Evolutionary conservation across 2,797 vertebrate species (phyloP), one percentile per base, ranked within the genome.

Genomic region (Rousettus madagascariensis): DNA sequence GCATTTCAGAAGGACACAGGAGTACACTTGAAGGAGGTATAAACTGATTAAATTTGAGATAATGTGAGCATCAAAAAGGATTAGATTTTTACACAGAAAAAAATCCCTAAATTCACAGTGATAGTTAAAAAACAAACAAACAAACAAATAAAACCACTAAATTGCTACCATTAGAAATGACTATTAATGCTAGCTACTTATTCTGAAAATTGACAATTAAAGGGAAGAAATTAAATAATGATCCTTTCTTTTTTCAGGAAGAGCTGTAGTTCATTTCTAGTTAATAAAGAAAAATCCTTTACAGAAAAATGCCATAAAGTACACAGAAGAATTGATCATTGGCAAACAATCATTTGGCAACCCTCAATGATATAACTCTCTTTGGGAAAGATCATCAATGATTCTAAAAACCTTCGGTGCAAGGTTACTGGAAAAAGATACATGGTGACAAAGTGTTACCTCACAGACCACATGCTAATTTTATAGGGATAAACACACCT

Each of bases 201-300:
- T 46, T 90, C 72, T 88, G 66, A 93, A 91, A 91, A 80, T 26
- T 61, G 22, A 26, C 53, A 80, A 78, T 53, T 68, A 83, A 80
- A 69, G 16, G 36, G 59, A 71, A 78, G 24, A 92, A 87, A 80
- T 51, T 72, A 87, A 90, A 89, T n/a, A 65, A 8, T 33, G 51
- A 17, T 4, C 8, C 20, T 88, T 15, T 86, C 33, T 66, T 43
- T 53, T 86, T 38, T 71, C 15, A 86, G 55, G 24, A 79, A 80
- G 30, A 75, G 19, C 4, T 68, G 0, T 22, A 85, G 22, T 11
- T 93, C 51, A 77, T 28, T 36, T 51, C 46, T 0, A 13, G 26
- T 69, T 77, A 66, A 65, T 65, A 77, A 79, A 85, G 38, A 75
- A 91, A 57, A 51, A 36, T 59, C 28, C 19, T 63, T 49, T 61